These are phyloP conservation scores for Caenorhabditis plicata DNA, from an alignment of 2,888 invertebrate genomes.

Conservation along the genomic window DNA sequence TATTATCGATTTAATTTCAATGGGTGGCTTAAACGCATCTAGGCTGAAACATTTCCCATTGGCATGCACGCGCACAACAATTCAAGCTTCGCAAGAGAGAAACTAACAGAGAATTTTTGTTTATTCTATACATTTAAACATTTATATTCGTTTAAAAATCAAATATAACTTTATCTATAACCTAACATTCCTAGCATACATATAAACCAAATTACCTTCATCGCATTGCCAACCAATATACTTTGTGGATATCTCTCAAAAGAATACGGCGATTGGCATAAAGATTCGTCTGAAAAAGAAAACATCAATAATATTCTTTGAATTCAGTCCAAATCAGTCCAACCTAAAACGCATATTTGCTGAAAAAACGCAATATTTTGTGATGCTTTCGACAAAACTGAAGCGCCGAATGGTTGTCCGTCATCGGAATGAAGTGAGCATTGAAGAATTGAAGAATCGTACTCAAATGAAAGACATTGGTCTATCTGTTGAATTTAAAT, in stretches of 20 bases:
- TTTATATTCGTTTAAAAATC: too few relatives aligned
- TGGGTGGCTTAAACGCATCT: too few relatives aligned
- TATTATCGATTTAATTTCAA: too few relatives aligned
- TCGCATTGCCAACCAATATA: conserved; percentile 56
- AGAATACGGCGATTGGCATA: conserved; percentile 54
- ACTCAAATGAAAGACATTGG: conserved; percentile 60
- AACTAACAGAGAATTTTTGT: too few relatives aligned
- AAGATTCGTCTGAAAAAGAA: conserved; percentile 35
- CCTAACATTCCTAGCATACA: too few relatives aligned
- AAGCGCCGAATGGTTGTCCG: conserved; percentile 58
- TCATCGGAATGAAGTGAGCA: conserved; percentile 52
- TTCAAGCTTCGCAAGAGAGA: too few relatives aligned
- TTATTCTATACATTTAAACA: too few relatives aligned
- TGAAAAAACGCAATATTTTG: conserved; percentile 55
- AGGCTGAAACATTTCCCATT: too few relatives aligned
- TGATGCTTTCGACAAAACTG: conserved; percentile 45
- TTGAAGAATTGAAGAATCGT: conserved; percentile 54
- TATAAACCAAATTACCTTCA: too few relatives aligned
- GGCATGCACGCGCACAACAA: too few relatives aligned
- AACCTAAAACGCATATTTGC: conserved; percentile 61
- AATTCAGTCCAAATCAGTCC: neutral
- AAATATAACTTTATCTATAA: too few relatives aligned
- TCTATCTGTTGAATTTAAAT: conserved; percentile 28
- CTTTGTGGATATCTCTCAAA: conserved; percentile 63
- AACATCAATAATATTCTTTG: neutral